These are phyloP conservation scores for human DNA, from an alignment of 2,113 vertebrate genomes.

Conservation along the genomic window GRCh38 chr1:218065001-218065500, in stretches of 20 bases:
- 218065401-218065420: neutral
- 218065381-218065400: neutral
- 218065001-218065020: slow-evolving; percentile 46
- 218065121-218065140: slow-evolving; percentile 53
- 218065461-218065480: neutral
- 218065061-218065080: slow-evolving; percentile 35
- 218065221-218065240: slow-evolving; percentile 51
- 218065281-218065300: slow-evolving; percentile 37
- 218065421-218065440: neutral
- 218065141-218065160: slow-evolving; percentile 27
- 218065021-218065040: slow-evolving; percentile 68
- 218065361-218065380: slow-evolving; percentile 29
- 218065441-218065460: neutral
- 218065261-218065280: neutral
- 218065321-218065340: neutral
- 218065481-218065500: neutral
- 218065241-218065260: slow-evolving; percentile 54
- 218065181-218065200: slow-evolving; percentile 51
- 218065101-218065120: slow-evolving; percentile 43
- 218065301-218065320: slow-evolving; percentile 36
- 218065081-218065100: slow-evolving; percentile 53
- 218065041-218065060: slow-evolving; percentile 74
- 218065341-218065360: neutral
- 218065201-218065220: slow-evolving; percentile 59
- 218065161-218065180: neutral